Percentiles rank a stretch among this genome's conserved stretches.
These are phyloP conservation scores for Ariopsis seemanni DNA, from an alignment of 2,113 vertebrate genomes.

Conservation along the genomic window DNA sequence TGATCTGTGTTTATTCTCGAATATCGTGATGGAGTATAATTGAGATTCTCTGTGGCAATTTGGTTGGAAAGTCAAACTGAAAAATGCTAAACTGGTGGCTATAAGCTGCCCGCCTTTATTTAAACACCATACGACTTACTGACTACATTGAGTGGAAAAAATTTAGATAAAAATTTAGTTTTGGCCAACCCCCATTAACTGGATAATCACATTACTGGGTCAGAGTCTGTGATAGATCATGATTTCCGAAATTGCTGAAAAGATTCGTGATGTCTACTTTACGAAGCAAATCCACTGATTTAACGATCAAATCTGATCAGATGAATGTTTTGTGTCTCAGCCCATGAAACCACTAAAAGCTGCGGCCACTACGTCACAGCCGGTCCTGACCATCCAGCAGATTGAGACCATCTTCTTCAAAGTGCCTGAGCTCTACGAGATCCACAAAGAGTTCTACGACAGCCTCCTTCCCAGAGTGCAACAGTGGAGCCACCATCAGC, in stretches of 20 bases:
- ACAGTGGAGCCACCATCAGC: conserved; percentile 94
- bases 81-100: not conserved
- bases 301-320: not conserved
- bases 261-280: not conserved
- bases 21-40: not conserved
- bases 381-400: conserved; percentile 88
- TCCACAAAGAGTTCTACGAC: conserved; percentile 97
- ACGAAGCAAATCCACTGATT: too few relatives aligned
- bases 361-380: conserved; percentile 95
- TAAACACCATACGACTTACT: not conserved
- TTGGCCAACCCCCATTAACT: not conserved
- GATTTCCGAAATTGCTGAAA: not conserved
- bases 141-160: too few relatives aligned
- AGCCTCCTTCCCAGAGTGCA: conserved; percentile 89
- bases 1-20: not conserved
- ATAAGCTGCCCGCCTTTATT: not conserved
- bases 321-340: conserved; percentile 63
- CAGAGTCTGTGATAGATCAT: not conserved
- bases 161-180: not conserved
- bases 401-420: conserved; percentile 99
- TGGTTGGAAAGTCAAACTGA: not conserved
- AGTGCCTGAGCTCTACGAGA: conserved; percentile 97
- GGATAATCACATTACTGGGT: not conserved
- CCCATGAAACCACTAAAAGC: conserved; percentile 98
- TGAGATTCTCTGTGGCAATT: not conserved